Evolutionary conservation across 2,888 invertebrate species (phyloP).

Genomic region (Metopia argyrocephala): DNA sequence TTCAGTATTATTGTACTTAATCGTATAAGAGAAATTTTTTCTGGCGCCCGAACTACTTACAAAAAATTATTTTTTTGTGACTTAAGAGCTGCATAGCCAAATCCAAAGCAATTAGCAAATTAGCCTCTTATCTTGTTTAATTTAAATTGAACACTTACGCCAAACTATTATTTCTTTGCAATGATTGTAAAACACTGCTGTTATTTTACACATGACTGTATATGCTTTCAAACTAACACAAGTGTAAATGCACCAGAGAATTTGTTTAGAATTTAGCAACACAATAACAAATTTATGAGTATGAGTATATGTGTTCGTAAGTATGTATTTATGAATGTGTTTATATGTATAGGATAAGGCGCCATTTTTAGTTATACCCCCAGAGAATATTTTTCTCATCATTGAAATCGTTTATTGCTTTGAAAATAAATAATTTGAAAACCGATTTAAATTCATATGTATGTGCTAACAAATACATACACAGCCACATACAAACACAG

Average conservation of each 20-base stretch:
- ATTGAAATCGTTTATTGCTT: conserved; percentile 27
- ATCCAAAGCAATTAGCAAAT: too few relatives aligned
- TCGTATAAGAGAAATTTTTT: too few relatives aligned
- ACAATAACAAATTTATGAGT: not conserved
- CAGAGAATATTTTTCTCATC: conserved; percentile 29
- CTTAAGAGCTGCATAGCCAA: too few relatives aligned
- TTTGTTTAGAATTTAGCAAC: not conserved
- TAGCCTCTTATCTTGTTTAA: too few relatives aligned
- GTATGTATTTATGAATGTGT: not conserved
- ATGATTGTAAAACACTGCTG: not conserved
- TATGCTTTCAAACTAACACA: not conserved
- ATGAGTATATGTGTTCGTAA: conserved; percentile 1
- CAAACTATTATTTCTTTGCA: too few relatives aligned
- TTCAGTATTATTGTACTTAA: too few relatives aligned
- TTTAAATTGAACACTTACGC: too few relatives aligned
- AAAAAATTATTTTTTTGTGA: too few relatives aligned
- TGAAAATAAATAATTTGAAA: conserved; percentile 1
- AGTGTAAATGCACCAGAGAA: conserved; percentile 1
- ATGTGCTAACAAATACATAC: not conserved
- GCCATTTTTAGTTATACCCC: conserved; percentile 40
- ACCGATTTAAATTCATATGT: not conserved
- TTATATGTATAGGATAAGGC: conserved; percentile 2
- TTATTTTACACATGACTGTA: not conserved
- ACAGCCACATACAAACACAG: not conserved
- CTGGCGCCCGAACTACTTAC: too few relatives aligned